Evolutionary conservation across 2,888 invertebrate species (phyloP), one percentile per base, ranked within the genome.

Genomic region (Blastobasis adustella): DNA sequence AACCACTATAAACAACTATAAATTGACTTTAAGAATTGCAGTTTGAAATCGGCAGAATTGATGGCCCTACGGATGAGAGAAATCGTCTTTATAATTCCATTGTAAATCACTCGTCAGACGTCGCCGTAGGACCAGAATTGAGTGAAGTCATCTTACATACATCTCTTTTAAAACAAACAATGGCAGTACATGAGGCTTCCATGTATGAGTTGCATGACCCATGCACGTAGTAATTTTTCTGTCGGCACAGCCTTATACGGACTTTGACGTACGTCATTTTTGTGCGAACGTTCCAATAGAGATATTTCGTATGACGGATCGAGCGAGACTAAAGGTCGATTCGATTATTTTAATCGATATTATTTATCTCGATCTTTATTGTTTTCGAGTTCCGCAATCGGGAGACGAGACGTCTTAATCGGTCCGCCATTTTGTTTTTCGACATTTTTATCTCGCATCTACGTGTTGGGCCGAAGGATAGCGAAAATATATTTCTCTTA

Each of bases 291-390:
- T 57, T 37, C 60, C 65, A 67, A 76, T 77, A 78, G 73, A 79
- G 73, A 72, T 75, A 73, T 76, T 70, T 67, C 68, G 64, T 65
- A 73, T 77, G 79, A 79, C 76, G 67, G 73, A 76, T 78, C 73
- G 69, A 54, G 65, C 61, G 63, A 66, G 61, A 48, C 41, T 63
- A 81, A 79, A 81, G 82, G 82, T 80, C 79, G 73, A 65, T 69
- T 65, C 75, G 80, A 80, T 82, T 81, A 80, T 79, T 78, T 79
- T 82, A 81, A 82, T 82, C 81, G 79, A 76, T 75, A 79, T 23
- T 77, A 76, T 79, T 77, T 73, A 82, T 82, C 79, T 80, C 73
- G 73, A 70, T 75, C 70, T 73, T 76, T 76, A 79, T 79, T 80
- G 79, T 82, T 79, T 77, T 74, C 66, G 63, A 76, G 73, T 79